Conservation (phyloP, 1,140 invertebrate species). For the Lordiphosa mommai region DNA sequence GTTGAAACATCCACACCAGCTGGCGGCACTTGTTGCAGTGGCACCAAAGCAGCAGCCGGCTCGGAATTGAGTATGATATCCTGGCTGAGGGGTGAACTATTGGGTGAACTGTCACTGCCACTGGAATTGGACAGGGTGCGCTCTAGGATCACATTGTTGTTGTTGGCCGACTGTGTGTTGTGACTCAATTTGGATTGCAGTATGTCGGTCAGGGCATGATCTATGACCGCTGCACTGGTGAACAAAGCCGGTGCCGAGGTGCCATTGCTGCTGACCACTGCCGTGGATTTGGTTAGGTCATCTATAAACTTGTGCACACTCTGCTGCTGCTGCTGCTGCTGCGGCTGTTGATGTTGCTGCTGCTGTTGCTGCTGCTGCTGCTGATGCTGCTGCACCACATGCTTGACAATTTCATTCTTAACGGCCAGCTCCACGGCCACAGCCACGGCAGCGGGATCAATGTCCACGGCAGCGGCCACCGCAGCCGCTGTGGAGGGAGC, state of each 20-base stretch:
- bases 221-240: slow-evolving; percentile 49
- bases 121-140: slow-evolving; percentile 61
- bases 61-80: slow-evolving; percentile 79
- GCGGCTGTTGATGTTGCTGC: slow-evolving; percentile 79
- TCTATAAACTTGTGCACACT: slow-evolving; percentile 69
- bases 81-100: slow-evolving; percentile 71
- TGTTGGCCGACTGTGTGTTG: too few species aligned
- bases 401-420: slow-evolving; percentile 80
- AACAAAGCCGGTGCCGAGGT: slow-evolving; percentile 46
- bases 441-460: slow-evolving; percentile 51
- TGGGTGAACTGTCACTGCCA: slow-evolving; percentile 47
- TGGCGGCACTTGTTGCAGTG: slow-evolving; percentile 48
- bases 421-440: slow-evolving; percentile 81
- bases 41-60: slow-evolving; percentile 63
- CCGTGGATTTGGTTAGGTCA: slow-evolving; percentile 67
- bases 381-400: slow-evolving; percentile 67
- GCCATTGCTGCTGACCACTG: slow-evolving; percentile 59
- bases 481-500: slow-evolving; percentile 48
- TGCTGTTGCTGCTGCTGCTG: slow-evolving; percentile 39
- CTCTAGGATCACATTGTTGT: slow-evolving; percentile 44
- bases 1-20: slow-evolving; percentile 31
- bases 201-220: slow-evolving; percentile 66
- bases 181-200: slow-evolving; percentile 55
- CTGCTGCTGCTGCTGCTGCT: slow-evolving; percentile 40
- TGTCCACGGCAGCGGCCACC: slow-evolving; percentile 38